phyloP scores from a whole-genome alignment of 2,113 vertebrate species.

The Semnornis frantzii region DNA sequence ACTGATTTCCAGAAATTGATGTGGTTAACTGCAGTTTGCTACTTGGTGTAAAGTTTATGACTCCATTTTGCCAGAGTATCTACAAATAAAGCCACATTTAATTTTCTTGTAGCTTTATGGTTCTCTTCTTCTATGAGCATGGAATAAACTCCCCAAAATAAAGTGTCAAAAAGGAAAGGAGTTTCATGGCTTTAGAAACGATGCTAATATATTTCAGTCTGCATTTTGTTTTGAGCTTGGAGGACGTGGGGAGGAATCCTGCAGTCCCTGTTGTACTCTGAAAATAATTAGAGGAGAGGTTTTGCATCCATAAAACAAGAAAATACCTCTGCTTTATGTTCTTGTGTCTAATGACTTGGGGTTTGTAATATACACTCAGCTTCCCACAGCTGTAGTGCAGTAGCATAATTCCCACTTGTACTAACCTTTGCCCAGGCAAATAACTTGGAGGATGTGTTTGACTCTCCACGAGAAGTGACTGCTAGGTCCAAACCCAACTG shows the following conservation, averaged over 20 bases:
- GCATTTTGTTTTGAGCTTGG: not conserved
- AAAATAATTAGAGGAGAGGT: not conserved
- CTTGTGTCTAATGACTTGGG: not conserved
- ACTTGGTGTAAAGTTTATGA: accelerated
- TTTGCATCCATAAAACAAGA: not conserved
- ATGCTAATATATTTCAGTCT: not conserved
- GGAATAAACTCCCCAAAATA: not conserved
- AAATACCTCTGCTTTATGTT: not conserved
- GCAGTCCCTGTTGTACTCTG: not conserved
- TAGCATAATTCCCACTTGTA: not conserved
- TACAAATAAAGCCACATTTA: not conserved
- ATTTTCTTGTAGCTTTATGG: not conserved
- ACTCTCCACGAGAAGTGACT: not conserved
- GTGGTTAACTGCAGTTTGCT: not conserved
- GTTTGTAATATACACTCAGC: not conserved
- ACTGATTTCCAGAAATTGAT: not conserved
- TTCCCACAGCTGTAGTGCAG: not conserved
- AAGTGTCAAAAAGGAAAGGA: not conserved
- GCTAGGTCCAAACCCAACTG: not conserved
- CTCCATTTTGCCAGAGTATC: not conserved
- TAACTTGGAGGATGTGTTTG: not conserved
- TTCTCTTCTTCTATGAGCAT: not conserved
- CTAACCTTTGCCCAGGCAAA: not conserved
- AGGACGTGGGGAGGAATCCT: not conserved
- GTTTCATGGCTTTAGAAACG: not conserved